A percentile compares a stretch with the other conserved stretches of the same genome.
Evolutionary conservation across 92 coral and sea anemone genomes (phyloP).

Genomic region (Siderastrea siderea): DNA sequence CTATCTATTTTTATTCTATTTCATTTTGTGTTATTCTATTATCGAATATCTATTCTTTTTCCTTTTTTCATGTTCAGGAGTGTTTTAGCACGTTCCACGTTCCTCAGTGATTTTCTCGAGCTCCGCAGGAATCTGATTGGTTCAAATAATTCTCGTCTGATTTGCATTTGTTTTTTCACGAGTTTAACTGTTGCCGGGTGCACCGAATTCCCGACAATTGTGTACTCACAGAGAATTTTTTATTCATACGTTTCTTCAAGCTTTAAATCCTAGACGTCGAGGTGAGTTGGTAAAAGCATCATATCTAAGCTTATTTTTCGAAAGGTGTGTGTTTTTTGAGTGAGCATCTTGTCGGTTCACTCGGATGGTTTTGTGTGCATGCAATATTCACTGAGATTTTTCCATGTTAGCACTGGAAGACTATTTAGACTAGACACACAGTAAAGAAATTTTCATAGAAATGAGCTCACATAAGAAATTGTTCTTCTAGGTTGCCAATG

Average conservation of each 20-base stretch:
- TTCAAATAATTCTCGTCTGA: background rate
- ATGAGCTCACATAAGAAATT: background rate
- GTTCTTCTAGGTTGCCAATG: background rate
- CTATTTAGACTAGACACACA: background rate
- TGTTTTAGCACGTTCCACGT: no score
- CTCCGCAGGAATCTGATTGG: slow-evolving; percentile 14
- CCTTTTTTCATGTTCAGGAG: no score
- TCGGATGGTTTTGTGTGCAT: no score
- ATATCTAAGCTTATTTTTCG: background rate
- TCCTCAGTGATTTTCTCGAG: no score
- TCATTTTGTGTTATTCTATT: no score
- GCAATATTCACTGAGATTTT: background rate
- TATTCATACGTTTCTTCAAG: background rate
- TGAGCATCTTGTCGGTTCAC: background rate
- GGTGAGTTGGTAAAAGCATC: background rate
- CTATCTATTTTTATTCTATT: no score
- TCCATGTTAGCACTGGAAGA: background rate
- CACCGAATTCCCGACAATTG: background rate
- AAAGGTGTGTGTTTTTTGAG: background rate
- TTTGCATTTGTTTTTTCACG: background rate
- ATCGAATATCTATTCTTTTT: no score
- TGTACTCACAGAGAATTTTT: background rate
- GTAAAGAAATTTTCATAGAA: background rate
- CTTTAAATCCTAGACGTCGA: background rate
- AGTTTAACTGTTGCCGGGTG: background rate